Evolutionary conservation across 2,797 vertebrate genomes (phyloP).

Genomic region (Orientallactaga sibirica): DNA sequence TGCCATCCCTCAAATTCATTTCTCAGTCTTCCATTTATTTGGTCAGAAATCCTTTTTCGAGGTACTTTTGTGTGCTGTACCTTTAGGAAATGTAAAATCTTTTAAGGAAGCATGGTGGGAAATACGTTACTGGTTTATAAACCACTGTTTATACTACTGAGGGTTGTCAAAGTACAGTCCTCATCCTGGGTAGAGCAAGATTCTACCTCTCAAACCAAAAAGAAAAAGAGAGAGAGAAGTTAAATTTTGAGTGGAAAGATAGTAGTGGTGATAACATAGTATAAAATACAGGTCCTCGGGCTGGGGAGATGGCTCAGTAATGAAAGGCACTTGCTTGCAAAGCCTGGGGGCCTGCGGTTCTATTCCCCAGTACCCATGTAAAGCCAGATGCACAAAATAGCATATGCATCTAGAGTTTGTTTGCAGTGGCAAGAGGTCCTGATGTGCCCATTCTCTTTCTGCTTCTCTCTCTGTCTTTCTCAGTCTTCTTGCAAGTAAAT

Average conservation of each 20-base stretch:
- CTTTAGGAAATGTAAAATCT: slow-evolving; percentile 43
- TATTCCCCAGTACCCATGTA: too few species aligned
- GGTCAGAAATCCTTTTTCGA: background rate
- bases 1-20: background rate
- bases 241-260: background rate
- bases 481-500: too few species aligned
- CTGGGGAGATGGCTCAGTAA: too few species aligned
- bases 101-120: slow-evolving; percentile 43
- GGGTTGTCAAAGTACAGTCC: background rate
- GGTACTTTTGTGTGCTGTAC: background rate
- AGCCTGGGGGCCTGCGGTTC: too few species aligned
- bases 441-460: too few species aligned
- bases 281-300: slow-evolving; percentile 45
- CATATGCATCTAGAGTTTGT: too few species aligned
- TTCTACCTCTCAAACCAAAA: too few species aligned
- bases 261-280: background rate
- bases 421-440: too few species aligned
- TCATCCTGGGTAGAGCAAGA: too few species aligned
- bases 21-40: slow-evolving; percentile 43
- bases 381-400: too few species aligned
- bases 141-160: background rate
- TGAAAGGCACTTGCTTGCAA: too few species aligned
- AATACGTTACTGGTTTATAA: slow-evolving; percentile 37
- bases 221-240: background rate
- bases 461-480: too few species aligned